Evolutionary conservation across 2,797 vertebrate species (phyloP), one percentile per base, ranked within the genome.

Genomic region (Galaxias olidus): DNA sequence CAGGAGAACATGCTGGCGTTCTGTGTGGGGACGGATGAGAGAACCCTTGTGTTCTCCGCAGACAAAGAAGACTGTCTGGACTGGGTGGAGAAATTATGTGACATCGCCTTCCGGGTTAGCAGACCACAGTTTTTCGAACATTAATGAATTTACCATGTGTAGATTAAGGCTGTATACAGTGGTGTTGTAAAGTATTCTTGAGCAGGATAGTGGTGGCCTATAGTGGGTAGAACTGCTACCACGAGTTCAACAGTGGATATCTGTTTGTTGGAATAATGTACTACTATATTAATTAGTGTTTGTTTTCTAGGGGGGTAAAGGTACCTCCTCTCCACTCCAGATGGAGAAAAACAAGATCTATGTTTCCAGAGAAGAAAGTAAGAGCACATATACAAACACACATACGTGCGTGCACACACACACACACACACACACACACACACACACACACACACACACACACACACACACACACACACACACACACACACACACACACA

Each of bases 341-440:
- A 96, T 99, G 95, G 93, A 95, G 0, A 93, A 96, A 59, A 99
- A 99, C 73, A 89, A 92, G 60, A 93, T 99, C 30, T 98, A 98
- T 41, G 91, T 85, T 68, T 93, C 96, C 0, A 86, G 88, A 78
- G 89, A 92, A 0, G 90, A 94, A 89, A 93, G 97, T 98, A 82
- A 63, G 74, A 30, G 30, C 30, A 30, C 30, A 30, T n/a, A 53
- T 17, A 20, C 51, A 10, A 15, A 20, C 57, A 45, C 42, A 57
- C 55, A 8, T 7, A 20, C 11, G n/a, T 10, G 8, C 18, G 44
- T 4, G 10, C 13, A 8, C 43, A 20, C 13, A 44, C 43, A 44
- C 20, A 9, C 10, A 20, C 18, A 10, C 11, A 9, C 20, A 20
- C 17, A 18, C 51, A 19, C 10, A 19, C 3, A 51, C 4, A 18